These are phyloP conservation scores for Sceloporus undulatus DNA, from an alignment of 2,113 vertebrate species.

Conservation along the genomic window DNA sequence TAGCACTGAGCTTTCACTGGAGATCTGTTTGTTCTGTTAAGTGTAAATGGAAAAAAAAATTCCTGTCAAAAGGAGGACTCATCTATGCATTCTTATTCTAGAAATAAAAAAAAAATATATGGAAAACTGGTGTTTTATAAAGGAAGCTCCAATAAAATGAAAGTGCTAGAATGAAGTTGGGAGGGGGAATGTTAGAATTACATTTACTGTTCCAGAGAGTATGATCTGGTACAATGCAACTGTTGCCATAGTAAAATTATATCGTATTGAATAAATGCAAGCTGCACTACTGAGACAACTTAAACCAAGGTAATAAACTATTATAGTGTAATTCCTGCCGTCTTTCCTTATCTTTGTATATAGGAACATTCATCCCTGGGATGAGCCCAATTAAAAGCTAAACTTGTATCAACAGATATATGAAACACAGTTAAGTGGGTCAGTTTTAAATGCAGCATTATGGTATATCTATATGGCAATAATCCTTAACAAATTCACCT, in stretches of 20 bases:
- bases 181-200: background rate
- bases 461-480: constrained; percentile 18
- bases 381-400: constrained; percentile 38
- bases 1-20: constrained; percentile 45
- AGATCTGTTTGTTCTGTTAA: constrained; percentile 48
- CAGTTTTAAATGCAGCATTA: constrained; percentile 48
- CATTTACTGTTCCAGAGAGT: constrained; percentile 41
- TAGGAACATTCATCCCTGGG: constrained; percentile 27
- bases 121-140: constrained; percentile 53
- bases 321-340: constrained; percentile 46
- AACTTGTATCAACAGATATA: constrained; percentile 40
- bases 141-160: constrained; percentile 51
- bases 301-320: constrained; percentile 44
- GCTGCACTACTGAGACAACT: constrained; percentile 39
- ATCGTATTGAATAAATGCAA: constrained; percentile 66
- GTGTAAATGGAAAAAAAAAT: constrained; percentile 52
- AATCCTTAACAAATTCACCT: constrained; percentile 48
- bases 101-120: constrained; percentile 45
- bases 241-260: constrained; percentile 75
- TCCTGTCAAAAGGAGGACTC: constrained; percentile 32
- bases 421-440: constrained; percentile 36
- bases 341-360: constrained; percentile 20
- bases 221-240: constrained; percentile 51
- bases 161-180: constrained; percentile 27
- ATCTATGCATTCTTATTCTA: constrained; percentile 15